Evolutionary conservation across 2,888 invertebrate genomes (phyloP).

Genomic region (Eilema sororculum): DNA sequence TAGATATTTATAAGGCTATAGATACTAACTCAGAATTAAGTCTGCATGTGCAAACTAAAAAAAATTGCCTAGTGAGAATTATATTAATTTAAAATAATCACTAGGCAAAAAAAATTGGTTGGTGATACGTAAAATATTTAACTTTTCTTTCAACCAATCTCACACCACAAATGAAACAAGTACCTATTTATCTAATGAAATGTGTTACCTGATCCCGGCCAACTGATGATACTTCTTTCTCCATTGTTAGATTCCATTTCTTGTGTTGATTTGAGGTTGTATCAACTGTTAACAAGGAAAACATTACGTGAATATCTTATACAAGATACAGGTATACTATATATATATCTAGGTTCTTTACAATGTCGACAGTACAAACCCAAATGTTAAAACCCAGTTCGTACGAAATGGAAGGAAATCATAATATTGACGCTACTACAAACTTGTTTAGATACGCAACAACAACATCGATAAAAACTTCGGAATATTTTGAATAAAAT

Average conservation of each 20-base stretch:
- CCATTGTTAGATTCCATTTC: conserved; percentile 50
- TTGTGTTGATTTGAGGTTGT: conserved; percentile 1
- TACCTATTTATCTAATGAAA: neutral
- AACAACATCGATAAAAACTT: neutral
- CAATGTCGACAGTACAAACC: neutral
- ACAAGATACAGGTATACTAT: neutral
- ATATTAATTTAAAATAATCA: too few species aligned
- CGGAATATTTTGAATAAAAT: neutral
- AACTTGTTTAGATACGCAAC: neutral
- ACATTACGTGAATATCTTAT: neutral
- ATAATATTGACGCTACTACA: neutral
- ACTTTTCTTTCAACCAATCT: too few species aligned
- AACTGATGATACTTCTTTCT: conserved; percentile 15
- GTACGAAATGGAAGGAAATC: neutral
- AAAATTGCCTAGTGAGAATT: too few species aligned
- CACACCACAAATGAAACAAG: too few species aligned
- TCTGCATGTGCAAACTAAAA: too few species aligned
- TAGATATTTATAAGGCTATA: too few species aligned
- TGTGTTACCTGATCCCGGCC: conserved; percentile 53
- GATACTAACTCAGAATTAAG: too few species aligned
- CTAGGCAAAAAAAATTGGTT: too few species aligned
- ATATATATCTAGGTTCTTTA: neutral
- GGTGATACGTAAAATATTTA: too few species aligned
- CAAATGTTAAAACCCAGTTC: neutral
- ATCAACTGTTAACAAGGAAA: conserved; percentile 27